These are phyloP conservation scores for Wasmannia auropunctata DNA, from an alignment of 1,140 invertebrate species.

Conservation along the genomic window DNA sequence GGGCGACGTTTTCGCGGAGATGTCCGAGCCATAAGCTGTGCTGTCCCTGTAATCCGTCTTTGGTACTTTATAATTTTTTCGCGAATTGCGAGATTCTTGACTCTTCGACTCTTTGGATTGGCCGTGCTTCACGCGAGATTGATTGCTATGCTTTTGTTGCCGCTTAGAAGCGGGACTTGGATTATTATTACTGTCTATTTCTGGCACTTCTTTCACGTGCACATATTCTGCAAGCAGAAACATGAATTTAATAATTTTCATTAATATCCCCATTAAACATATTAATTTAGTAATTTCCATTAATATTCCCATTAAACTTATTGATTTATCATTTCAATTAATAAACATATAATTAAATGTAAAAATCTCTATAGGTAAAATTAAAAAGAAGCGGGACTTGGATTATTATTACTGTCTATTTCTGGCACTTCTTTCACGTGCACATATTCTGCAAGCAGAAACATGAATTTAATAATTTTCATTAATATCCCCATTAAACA, in stretches of 20 bases:
- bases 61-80: slow-evolving; percentile 27
- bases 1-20: slow-evolving; percentile 8
- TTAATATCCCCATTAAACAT: too few relatives aligned
- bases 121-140: neutral
- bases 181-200: slow-evolving; percentile 56
- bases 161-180: neutral
- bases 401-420: slow-evolving; percentile 48
- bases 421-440: slow-evolving; percentile 70
- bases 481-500: too few relatives aligned
- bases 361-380: neutral
- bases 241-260: neutral
- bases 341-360: neutral
- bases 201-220: slow-evolving; percentile 67
- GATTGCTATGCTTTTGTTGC: neutral
- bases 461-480: neutral
- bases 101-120: slow-evolving; percentile 1
- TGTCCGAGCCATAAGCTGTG: slow-evolving; percentile 51
- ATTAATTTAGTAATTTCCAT: neutral
- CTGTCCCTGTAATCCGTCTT: slow-evolving; percentile 46
- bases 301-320: neutral
- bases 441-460: slow-evolving; percentile 68
- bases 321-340: neutral
- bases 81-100: slow-evolving; percentile 3
- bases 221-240: slow-evolving; percentile 68
- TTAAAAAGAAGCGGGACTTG: neutral